phyloP scores from a whole-genome alignment of 2,888 invertebrate genomes.

The Dorcus hopei region DNA sequence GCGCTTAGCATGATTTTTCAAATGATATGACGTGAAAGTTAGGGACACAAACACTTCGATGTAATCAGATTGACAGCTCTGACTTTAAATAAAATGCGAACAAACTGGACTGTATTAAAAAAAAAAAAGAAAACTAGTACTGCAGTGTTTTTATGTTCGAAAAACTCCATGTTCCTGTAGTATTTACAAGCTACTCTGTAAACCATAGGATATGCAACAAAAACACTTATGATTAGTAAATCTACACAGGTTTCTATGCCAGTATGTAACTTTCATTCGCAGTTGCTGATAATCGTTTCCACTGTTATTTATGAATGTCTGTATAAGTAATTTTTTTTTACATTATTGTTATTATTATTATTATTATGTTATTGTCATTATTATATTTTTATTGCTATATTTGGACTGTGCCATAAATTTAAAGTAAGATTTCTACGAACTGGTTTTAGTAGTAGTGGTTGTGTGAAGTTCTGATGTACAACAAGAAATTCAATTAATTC shows the following conservation, averaged over 20 bases:
- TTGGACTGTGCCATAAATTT: too few relatives aligned
- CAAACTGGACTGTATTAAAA: conserved; percentile 1
- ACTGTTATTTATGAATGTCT: too few relatives aligned
- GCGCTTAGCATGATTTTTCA: not conserved
- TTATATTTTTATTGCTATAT: too few relatives aligned
- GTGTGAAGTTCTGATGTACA: too few relatives aligned
- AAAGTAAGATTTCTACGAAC: too few relatives aligned
- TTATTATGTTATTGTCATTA: too few relatives aligned
- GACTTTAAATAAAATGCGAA: not conserved
- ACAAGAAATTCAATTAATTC: too few relatives aligned
- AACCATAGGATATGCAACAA: conserved; percentile 2
- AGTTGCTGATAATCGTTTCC: not conserved
- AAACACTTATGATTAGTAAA: not conserved
- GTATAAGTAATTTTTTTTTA: too few relatives aligned
- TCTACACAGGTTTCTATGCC: not conserved
- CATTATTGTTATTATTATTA: too few relatives aligned
- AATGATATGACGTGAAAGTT: conserved; percentile 1
- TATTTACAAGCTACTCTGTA: conserved; percentile 1
- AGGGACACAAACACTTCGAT: conserved; percentile 2
- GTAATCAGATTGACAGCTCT: conserved; percentile 3
- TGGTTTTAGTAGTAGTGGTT: too few relatives aligned
- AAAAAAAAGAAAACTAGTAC: conserved; percentile 1
- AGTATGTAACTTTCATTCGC: conserved; percentile 1
- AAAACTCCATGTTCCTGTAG: conserved; percentile 11
- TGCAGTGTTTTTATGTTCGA: conserved; percentile 5